Conservation (phyloP, 2,888 invertebrate species). For the Callimorpha dominula region DNA sequence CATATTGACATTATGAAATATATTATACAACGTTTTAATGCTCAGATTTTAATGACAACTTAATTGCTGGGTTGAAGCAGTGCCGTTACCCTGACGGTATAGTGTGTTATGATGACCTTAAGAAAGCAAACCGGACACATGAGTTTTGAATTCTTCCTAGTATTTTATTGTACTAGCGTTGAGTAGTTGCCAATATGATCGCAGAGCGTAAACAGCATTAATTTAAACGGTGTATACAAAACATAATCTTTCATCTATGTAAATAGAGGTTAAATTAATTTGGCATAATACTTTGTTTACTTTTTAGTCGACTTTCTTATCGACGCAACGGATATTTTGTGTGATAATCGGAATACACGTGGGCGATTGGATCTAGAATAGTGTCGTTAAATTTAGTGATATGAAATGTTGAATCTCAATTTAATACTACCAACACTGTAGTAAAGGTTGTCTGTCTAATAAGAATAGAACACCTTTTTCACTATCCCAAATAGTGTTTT, state of each 20-base stretch:
- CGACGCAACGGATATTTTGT: slow-evolving; percentile 9
- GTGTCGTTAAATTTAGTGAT: background rate
- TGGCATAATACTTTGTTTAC: background rate
- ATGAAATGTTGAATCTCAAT: slow-evolving; percentile 2
- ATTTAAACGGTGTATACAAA: background rate
- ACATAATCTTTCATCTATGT: background rate
- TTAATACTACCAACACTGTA: background rate
- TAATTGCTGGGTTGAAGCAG: too few species aligned
- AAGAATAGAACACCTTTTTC: background rate
- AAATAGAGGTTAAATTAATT: background rate
- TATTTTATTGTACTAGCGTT: background rate
- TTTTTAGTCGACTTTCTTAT: slow-evolving; percentile 1
- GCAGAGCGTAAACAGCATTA: background rate
- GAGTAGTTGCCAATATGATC: background rate
- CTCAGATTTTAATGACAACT: too few species aligned
- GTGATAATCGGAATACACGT: slow-evolving; percentile 7
- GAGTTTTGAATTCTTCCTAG: background rate
- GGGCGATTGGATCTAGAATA: background rate
- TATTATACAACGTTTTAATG: too few species aligned
- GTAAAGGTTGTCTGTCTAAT: background rate
- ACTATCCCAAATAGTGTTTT: background rate
- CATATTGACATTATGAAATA: too few species aligned
- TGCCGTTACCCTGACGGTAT: too few species aligned
- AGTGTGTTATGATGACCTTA: too few species aligned
- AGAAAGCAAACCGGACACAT: background rate